Conservation (phyloP, 2,113 vertebrate genomes). For the Psilopsiagon aymara region DNA sequence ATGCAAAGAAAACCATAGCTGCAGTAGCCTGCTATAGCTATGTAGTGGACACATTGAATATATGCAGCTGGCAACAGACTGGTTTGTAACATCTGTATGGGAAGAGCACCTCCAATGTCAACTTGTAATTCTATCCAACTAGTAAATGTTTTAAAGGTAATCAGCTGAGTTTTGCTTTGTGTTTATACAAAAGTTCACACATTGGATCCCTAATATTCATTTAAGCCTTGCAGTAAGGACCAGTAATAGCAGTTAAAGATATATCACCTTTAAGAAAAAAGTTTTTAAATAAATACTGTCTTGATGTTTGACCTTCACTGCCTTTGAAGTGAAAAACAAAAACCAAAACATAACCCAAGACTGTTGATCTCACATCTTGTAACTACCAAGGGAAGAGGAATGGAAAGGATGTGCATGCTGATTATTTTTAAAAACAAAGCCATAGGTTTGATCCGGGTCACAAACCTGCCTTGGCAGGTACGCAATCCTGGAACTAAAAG, state of each 20-base stretch:
- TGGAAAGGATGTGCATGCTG: background rate
- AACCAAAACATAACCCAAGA: fast-evolving
- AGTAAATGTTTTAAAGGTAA: background rate
- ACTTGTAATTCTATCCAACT: background rate
- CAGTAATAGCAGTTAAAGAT: background rate
- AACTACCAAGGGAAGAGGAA: background rate
- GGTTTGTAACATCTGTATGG: background rate
- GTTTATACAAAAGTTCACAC: background rate
- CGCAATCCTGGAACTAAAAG: background rate
- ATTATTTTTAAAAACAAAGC: background rate
- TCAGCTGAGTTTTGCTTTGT: background rate
- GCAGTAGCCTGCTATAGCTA: background rate
- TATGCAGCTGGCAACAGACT: background rate
- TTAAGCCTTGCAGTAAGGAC: background rate
- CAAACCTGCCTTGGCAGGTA: background rate
- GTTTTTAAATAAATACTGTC: background rate
- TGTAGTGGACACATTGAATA: background rate
- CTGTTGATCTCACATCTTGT: background rate
- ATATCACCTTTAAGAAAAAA: background rate
- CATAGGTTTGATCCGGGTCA: background rate
- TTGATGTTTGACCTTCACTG: background rate
- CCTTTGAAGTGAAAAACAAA: background rate
- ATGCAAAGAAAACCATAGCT: background rate
- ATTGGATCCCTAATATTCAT: background rate
- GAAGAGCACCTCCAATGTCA: background rate